Conservation (phyloP, 2,113 vertebrate genomes). For the Ageneiosus marmoratus region DNA sequence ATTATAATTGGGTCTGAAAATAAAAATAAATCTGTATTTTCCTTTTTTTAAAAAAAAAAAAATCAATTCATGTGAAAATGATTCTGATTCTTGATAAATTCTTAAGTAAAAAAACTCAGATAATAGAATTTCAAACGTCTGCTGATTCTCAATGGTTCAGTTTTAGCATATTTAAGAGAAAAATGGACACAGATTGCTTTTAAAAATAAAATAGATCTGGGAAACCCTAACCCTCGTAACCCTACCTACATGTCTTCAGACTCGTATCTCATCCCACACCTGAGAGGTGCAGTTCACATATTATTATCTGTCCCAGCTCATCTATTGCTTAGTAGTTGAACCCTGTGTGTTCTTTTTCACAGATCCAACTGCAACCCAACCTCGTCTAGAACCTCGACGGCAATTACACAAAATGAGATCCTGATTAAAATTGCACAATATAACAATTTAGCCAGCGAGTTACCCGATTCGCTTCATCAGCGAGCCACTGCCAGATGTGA, state of each 20-base stretch:
- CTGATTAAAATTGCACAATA: constrained; percentile 68
- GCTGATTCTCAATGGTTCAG: too few relatives aligned
- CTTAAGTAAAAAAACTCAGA: too few relatives aligned
- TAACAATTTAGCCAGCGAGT: constrained; percentile 68
- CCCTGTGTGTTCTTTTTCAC: constrained; percentile 25
- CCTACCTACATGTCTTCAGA: background rate
- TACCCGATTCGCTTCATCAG: constrained; percentile 63
- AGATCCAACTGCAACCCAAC: constrained; percentile 58
- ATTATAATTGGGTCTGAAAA: too few relatives aligned
- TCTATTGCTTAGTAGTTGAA: background rate
- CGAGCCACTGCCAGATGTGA: constrained; percentile 63
- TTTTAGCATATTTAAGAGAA: too few relatives aligned
- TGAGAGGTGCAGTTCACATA: background rate
- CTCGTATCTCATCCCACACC: background rate
- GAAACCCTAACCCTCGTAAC: too few relatives aligned
- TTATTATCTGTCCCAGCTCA: background rate
- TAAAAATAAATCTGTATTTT: background rate
- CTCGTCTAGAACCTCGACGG: constrained; percentile 45
- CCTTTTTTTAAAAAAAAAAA: too few relatives aligned
- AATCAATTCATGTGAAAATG: too few relatives aligned
- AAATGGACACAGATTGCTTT: too few relatives aligned
- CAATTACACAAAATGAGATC: constrained; percentile 65
- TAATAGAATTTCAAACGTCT: too few relatives aligned
- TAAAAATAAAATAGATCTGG: too few relatives aligned
- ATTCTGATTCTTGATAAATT: too few relatives aligned